Evolutionary conservation across 2,797 vertebrate genomes (phyloP), one percentile per base, ranked within the genome.

Genomic region (Sibirionetta formosa): DNA sequence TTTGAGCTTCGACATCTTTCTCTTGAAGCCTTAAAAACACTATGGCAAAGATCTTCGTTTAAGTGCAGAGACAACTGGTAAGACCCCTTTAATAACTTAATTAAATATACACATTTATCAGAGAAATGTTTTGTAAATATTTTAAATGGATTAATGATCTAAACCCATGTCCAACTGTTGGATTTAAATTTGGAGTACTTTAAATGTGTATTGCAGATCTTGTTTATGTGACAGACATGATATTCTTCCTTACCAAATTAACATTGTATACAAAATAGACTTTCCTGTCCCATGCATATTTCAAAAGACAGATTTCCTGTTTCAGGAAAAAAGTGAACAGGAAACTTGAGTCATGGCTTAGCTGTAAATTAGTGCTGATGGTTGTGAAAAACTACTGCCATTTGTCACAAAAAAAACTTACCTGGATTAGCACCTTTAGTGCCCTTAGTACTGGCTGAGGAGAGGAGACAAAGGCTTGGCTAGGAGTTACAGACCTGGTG

Each of bases 41-140:
- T 99, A 18, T 99, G 99, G 99, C 93, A 96, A 85, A 97, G 97
- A 54, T 97, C 98, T 4, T 98, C 98, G 8, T 98, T 98, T 93
- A 99, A 98, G 96, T 99, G 98, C 87, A 97, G 94, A 76, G 98
- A 99, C 91, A 98, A 98, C 88, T 98, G 99, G 99, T 99, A 95
- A 98, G 98, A 48, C 11, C 13, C 14, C 31, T 76, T 70, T 24
- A 66, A 35, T 33, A 86, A 35, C 4, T 60, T 13, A 14, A 11
- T 51, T 79, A 24, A 8, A 76, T 20, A 23, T 5, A 63, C 7
- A 33, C 11, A 40, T 9, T 26, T 6, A 50, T 11, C 6, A 65
- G 80, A 70, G 0, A 72, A 56, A 36, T 33, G 7, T 46, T 60
- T 61, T 60, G 36, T 13, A 10, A 69, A 29, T 92, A 53, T 72